phyloP scores from a whole-genome alignment of 2,888 invertebrate genomes.

The Drosophila paramelanica region DNA sequence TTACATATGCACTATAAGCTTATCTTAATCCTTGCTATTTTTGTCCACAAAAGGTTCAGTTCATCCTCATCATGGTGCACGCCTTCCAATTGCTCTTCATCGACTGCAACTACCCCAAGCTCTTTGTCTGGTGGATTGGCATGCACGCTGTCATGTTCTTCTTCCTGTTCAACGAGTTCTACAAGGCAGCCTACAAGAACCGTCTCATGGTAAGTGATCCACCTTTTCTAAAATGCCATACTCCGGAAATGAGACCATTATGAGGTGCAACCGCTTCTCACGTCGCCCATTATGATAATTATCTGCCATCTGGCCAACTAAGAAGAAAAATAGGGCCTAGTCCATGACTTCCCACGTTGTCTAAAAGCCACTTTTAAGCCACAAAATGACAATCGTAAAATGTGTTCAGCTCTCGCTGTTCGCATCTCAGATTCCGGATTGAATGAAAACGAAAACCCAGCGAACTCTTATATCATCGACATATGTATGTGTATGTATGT shows the following conservation, averaged over 20 bases:
- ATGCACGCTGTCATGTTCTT: conserved; percentile 98
- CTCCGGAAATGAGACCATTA: conserved; percentile 34
- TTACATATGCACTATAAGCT: neutral
- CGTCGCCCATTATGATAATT: conserved; percentile 42
- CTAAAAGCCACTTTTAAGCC: conserved; percentile 32
- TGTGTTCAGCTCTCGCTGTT: conserved; percentile 10
- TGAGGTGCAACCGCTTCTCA: conserved; percentile 37
- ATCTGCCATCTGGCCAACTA: conserved; percentile 8
- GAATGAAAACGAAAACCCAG: conserved; percentile 62
- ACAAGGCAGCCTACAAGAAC: conserved; percentile 91
- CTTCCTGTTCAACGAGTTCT: conserved; percentile 97
- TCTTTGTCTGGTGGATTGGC: conserved; percentile 98
- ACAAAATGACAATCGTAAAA: conserved; percentile 46
- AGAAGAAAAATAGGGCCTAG: conserved; percentile 16
- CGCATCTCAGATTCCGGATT: conserved; percentile 52
- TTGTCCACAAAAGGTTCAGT: conserved; percentile 89
- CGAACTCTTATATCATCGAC: conserved; percentile 62
- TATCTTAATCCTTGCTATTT: neutral
- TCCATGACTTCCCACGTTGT: conserved; percentile 42
- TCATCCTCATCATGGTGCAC: conserved; percentile 95
- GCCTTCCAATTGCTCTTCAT: conserved; percentile 96
- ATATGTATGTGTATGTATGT: neutral
- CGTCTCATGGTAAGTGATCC: conserved; percentile 80
- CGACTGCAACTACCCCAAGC: conserved; percentile 96
- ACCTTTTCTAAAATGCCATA: neutral